These are phyloP conservation scores for Agrotis clavis DNA, from an alignment of 2,888 invertebrate species.

Conservation along the genomic window DNA sequence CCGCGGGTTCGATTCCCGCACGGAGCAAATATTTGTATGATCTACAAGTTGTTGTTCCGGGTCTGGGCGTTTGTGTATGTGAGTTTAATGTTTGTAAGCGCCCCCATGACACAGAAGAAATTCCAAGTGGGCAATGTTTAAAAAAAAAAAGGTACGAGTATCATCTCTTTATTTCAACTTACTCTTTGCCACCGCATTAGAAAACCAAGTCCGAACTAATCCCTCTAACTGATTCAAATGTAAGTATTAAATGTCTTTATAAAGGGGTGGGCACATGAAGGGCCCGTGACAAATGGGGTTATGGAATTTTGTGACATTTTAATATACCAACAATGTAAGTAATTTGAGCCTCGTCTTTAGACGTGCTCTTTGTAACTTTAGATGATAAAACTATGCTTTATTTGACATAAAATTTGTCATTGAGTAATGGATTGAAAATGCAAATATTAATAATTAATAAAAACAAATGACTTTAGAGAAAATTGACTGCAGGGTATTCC, in stretches of 20 bases:
- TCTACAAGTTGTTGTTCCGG: too few species aligned
- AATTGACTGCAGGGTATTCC: not conserved
- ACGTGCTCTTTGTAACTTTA: conserved; percentile 17
- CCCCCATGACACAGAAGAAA: too few species aligned
- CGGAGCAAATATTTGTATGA: too few species aligned
- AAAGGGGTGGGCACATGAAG: conserved; percentile 80
- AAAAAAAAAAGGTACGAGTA: too few species aligned
- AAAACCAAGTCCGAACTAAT: conserved; percentile 69
- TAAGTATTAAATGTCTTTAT: conserved; percentile 70
- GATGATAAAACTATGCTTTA: conserved; percentile 25
- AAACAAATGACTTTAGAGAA: not conserved
- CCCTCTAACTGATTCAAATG: conserved; percentile 73
- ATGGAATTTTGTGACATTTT: conserved; percentile 75
- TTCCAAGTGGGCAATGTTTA: too few species aligned
- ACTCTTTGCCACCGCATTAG: conserved; percentile 58
- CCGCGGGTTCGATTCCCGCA: too few species aligned
- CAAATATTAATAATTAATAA: not conserved
- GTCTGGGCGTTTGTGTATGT: too few species aligned
- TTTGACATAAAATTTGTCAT: conserved; percentile 1
- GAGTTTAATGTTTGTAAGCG: too few species aligned
- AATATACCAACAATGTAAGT: conserved; percentile 72
- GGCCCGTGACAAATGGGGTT: conserved; percentile 78
- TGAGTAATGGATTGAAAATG: not conserved
- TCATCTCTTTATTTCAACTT: conserved; percentile 26
- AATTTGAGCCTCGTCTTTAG: conserved; percentile 69